Conservation (phyloP, 2,797 vertebrate genomes). For the Darevskia nairensis region DNA sequence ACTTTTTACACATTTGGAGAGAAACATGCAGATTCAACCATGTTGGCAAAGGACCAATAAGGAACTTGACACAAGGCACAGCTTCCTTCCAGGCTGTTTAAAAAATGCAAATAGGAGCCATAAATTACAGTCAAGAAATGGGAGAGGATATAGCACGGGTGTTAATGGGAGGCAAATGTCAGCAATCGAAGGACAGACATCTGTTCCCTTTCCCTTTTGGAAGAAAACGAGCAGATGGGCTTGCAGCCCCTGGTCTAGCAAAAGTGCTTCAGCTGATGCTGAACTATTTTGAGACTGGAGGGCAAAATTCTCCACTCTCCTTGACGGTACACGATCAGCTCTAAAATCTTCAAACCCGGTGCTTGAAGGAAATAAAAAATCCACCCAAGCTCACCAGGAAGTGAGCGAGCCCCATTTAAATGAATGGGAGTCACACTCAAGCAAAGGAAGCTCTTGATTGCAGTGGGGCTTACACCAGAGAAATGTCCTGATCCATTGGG, state of each 20-base stretch:
- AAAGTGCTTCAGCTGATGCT: neutral
- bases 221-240: slow-evolving; percentile 41
- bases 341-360: neutral
- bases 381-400: neutral
- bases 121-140: slow-evolving; percentile 27
- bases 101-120: slow-evolving; percentile 51
- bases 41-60: slow-evolving; percentile 75
- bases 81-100: slow-evolving; percentile 65
- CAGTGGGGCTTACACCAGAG: no score
- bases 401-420: neutral
- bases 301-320: neutral
- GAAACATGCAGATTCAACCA: slow-evolving; percentile 66
- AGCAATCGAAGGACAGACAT: slow-evolving; percentile 28
- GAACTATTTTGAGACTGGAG: neutral
- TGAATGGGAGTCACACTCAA: neutral
- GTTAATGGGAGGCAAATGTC: slow-evolving; percentile 24
- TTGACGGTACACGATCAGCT: slow-evolving; percentile 4
- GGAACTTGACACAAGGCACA: slow-evolving; percentile 50
- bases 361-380: neutral
- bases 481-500: neutral
- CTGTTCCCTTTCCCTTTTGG: slow-evolving; percentile 25
- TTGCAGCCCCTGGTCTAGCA: neutral
- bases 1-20: slow-evolving; percentile 63
- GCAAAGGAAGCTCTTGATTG: neutral
- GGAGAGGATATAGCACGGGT: slow-evolving; percentile 23